These are phyloP conservation scores for Sylvia atricapilla DNA, from an alignment of 2,113 vertebrate genomes.

Conservation along the genomic window DNA sequence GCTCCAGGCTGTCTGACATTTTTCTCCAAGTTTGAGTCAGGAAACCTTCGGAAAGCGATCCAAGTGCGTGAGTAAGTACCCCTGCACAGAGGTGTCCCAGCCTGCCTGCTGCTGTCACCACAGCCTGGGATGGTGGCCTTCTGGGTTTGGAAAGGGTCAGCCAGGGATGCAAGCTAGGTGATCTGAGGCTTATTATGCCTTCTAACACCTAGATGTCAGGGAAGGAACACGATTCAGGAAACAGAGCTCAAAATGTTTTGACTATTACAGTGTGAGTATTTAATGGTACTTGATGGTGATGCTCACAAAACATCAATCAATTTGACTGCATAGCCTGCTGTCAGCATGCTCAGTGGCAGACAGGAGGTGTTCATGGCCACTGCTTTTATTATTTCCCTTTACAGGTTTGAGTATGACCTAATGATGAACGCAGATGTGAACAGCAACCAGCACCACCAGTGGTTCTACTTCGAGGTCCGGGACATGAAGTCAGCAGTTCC, in stretches of 20 bases:
- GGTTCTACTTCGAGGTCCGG: conserved; percentile 92
- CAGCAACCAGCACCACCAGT: conserved; percentile 82
- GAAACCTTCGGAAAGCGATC: conserved; percentile 89
- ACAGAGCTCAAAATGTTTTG: not conserved
- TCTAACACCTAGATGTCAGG: not conserved
- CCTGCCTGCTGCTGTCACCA: not conserved
- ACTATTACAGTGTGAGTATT: not conserved
- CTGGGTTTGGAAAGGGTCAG: not conserved
- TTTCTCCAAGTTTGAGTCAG: conserved; percentile 88
- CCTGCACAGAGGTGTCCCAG: too few relatives aligned
- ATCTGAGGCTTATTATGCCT: not conserved
- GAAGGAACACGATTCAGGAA: not conserved
- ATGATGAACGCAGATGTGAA: conserved; percentile 87
- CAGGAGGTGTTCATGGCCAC: not conserved
- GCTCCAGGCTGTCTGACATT: conserved; percentile 75
- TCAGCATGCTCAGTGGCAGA: not conserved
- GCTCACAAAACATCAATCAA: not conserved
- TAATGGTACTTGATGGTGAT: not conserved
- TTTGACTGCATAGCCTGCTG: not conserved
- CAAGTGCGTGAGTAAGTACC: conserved; percentile 87
- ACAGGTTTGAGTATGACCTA: conserved; percentile 90
- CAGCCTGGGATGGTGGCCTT: accelerated
- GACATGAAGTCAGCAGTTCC: conserved; percentile 74
- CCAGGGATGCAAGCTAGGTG: not conserved
- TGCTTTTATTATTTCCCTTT: not conserved